Conservation (phyloP, 2,888 invertebrate genomes). For the Andrena haemorrhoa region DNA sequence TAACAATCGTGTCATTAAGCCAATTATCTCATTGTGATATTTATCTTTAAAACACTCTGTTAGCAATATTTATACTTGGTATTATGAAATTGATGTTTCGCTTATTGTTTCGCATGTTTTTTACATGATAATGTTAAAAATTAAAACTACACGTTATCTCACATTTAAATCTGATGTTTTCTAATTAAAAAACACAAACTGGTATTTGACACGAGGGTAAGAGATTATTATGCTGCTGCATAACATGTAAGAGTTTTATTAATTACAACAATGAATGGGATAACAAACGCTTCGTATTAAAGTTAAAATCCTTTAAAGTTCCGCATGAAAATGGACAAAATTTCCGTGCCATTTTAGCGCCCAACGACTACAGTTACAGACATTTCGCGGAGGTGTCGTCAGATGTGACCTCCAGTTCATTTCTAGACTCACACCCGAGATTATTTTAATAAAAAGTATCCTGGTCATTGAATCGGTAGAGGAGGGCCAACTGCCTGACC, state of each 20-base stretch:
- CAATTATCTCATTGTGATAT: too few relatives aligned
- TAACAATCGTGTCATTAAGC: too few relatives aligned
- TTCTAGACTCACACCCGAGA: slow-evolving; percentile 1
- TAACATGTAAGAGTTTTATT: background rate
- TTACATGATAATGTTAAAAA: too few relatives aligned
- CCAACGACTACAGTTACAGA: background rate
- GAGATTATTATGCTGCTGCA: too few relatives aligned
- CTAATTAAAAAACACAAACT: background rate
- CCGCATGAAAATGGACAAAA: background rate
- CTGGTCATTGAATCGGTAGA: slow-evolving; percentile 28
- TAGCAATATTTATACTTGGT: too few relatives aligned
- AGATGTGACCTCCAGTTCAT: slow-evolving; percentile 9
- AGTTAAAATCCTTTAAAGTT: background rate
- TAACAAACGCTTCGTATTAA: too few relatives aligned
- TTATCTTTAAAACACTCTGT: too few relatives aligned
- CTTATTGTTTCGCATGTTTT: too few relatives aligned
- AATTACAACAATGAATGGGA: too few relatives aligned
- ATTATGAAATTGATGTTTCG: too few relatives aligned
- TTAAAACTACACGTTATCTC: background rate
- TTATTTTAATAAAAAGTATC: slow-evolving; percentile 13
- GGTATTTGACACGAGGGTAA: background rate
- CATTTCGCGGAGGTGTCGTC: slow-evolving; percentile 11
- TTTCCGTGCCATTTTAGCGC: background rate
- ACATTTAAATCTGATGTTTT: background rate
- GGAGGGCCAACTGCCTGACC: slow-evolving; percentile 26